Evolutionary conservation across 2,888 invertebrate species (phyloP), one percentile per base, ranked within the genome.

Genomic region (Lepidocyrtinus sp.): DNA sequence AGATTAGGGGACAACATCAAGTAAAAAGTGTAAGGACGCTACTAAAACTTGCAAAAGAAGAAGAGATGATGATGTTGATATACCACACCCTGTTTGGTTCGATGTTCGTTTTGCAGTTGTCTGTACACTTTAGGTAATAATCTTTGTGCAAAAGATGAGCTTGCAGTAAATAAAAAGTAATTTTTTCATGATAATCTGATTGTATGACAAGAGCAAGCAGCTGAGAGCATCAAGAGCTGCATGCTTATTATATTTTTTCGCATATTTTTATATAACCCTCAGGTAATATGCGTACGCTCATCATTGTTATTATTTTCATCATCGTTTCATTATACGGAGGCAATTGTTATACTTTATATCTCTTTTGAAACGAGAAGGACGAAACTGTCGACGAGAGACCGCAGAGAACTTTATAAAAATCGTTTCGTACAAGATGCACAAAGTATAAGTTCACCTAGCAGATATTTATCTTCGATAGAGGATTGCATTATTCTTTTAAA

Each of bases 81-180:
- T 74, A 77, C 77, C 77, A 77, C 77, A 77, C 77, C 77, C 77
- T 77, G 77, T 76, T 76, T 76, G 76, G 75, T 45, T 62, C 68
- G 61, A 46, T 24, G 45, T 76, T 76, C 70, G 50, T 75, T 63
- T 24, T n/a, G 26, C 36, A 24, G 45, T 61, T 45, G 19, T 17
- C n/a, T 45, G 62, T 45, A 7, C 36, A 36, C 36, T 36, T 36
- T 36, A 36, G 36, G 36, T 36, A 36, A 36, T 36, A 36, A 36
- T 36, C 36, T 36, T 36, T 36, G 36, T 36, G 36, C 36, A 36
- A 36, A 46, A 75, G 75, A 75, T 75, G 75, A 67, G 75, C 68
- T 75, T 68, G 67, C 65, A 74, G 2, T 67, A 26, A 55, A 70
- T 25, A 65, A 26, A 64, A 45, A 65, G 12, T n/a, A 36, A 36